Percentiles rank a stretch among this genome's conserved stretches.
Evolutionary conservation across 2,113 vertebrate species (phyloP).

Genomic region (Coturnix japonica): DNA sequence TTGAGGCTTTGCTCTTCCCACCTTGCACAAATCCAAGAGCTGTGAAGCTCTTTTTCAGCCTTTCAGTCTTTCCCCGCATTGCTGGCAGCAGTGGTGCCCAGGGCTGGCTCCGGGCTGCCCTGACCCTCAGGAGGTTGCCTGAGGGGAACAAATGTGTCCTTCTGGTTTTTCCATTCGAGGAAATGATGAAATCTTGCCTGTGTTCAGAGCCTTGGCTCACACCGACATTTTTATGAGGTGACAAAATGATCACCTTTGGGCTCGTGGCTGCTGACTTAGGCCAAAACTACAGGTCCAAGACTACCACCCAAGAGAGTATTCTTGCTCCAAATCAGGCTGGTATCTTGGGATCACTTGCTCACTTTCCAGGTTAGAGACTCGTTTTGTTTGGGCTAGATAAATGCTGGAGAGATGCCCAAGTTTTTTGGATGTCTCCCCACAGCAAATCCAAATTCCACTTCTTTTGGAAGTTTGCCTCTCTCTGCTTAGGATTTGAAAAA

Average conservation of each 20-base stretch:
- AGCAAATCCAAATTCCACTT: constrained; percentile 5
- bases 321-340: constrained; percentile 8
- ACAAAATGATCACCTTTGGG: constrained; percentile 35
- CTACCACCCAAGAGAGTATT: neutral
- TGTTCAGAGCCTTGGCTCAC: neutral
- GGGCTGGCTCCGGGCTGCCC: neutral
- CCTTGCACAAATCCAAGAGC: neutral
- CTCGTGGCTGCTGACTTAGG: neutral
- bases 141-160: neutral
- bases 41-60: neutral
- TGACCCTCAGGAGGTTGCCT: rapidly evolving
- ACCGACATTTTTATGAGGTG: constrained; percentile 9
- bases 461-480: neutral
- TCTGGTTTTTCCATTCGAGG: neutral
- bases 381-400: constrained; percentile 18
- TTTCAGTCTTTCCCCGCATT: neutral
- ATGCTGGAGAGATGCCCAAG: neutral
- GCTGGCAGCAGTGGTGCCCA: rapidly evolving
- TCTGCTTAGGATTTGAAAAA: neutral
- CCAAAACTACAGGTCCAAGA: neutral
- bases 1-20: neutral
- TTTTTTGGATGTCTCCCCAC: neutral
- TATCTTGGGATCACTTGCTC: neutral
- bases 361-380: neutral
- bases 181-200: neutral